A percentile compares a stretch with the other conserved stretches of the same genome.
Evolutionary conservation across 2,113 vertebrate genomes (phyloP).

Genomic region (Mirounga angustirostris): DNA sequence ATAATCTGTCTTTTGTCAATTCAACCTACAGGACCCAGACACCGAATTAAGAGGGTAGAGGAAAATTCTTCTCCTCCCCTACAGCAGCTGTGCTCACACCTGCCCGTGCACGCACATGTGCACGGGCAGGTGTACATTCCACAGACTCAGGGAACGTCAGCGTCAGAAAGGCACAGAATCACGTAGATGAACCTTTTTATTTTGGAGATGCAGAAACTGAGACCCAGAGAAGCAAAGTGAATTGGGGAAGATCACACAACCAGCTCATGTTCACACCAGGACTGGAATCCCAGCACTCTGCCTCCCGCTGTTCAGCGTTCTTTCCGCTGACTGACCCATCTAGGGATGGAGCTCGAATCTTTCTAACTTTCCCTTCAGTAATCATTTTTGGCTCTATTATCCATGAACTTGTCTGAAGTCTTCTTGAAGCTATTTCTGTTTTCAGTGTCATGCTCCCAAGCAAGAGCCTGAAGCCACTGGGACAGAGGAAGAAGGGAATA

Average conservation of each 20-base stretch:
- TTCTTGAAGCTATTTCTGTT: constrained; percentile 77
- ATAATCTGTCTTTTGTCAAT: constrained; percentile 1
- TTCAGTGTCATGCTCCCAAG: constrained; percentile 54
- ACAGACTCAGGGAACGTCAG: background rate
- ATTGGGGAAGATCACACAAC: background rate
- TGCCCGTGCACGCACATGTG: background rate
- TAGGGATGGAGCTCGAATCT: constrained; percentile 20
- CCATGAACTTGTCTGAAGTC: constrained; percentile 63
- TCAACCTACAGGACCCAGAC: background rate
- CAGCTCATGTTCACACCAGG: background rate
- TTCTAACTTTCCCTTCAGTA: background rate
- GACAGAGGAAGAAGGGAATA: background rate
- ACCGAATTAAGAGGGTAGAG: background rate
- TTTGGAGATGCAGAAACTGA: background rate
- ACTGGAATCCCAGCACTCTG: background rate
- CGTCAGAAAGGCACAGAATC: background rate
- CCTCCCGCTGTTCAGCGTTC: background rate
- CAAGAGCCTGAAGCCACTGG: constrained; percentile 46
- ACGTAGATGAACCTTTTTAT: background rate
- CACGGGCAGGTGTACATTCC: background rate
- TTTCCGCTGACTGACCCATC: background rate
- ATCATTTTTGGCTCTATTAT: constrained; percentile 43
- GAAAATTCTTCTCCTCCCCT: background rate
- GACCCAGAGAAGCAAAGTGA: background rate
- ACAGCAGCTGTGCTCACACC: background rate